Percentiles rank a stretch among this genome's conserved stretches.
phyloP scores from a whole-genome alignment of 35 echinoderm and acorn worm genomes.

The Strongylocentrotus purpuratus region DNA sequence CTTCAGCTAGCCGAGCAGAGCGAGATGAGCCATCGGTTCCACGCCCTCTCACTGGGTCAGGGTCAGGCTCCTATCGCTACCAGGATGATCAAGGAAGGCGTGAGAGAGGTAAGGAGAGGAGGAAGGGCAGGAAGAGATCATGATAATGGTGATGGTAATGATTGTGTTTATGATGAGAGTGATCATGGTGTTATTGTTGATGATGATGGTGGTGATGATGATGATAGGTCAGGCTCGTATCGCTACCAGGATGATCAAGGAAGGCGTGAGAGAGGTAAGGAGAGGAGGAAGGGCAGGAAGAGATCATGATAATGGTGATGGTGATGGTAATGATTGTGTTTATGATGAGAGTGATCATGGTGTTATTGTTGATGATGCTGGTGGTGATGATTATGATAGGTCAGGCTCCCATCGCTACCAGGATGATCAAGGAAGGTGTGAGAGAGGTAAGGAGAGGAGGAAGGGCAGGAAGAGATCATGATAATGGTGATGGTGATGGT shows the following conservation, averaged over 20 bases:
- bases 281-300: not conserved
- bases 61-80: constrained; percentile 99
- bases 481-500: not conserved
- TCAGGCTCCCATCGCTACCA: constrained; percentile 97
- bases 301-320: too few relatives aligned
- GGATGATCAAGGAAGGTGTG: constrained; percentile 99
- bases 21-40: constrained; percentile 94
- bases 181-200: too few relatives aligned
- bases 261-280: constrained; percentile 95
- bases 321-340: not conserved
- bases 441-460: constrained; percentile 72
- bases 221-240: constrained; percentile 99
- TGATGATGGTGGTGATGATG: too few relatives aligned
- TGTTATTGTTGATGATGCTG: too few relatives aligned
- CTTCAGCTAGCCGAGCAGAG: constrained; percentile 97
- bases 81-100: constrained; percentile 99
- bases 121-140: not conserved
- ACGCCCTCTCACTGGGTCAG: constrained; percentile 96
- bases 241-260: constrained; percentile 98
- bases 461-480: not conserved
- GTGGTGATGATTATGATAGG: too few relatives aligned
- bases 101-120: constrained; percentile 79
- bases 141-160: not conserved
- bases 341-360: too few relatives aligned
- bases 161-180: too few relatives aligned